Evolutionary conservation across 2,797 vertebrate species (phyloP), one percentile per base, ranked within the genome.

Genomic region (Poeciliopsis presidionis): DNA sequence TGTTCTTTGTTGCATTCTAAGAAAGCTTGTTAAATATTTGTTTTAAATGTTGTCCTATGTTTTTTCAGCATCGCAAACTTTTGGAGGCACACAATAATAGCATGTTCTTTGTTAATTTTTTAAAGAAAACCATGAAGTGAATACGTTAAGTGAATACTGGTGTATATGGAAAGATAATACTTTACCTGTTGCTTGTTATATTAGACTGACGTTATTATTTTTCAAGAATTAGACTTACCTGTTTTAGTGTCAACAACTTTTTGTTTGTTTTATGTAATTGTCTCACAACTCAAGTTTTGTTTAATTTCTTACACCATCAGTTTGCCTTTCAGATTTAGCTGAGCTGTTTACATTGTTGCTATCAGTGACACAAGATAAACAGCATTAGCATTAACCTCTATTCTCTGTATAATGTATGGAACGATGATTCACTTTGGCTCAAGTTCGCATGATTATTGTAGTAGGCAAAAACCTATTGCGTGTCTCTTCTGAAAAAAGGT

Each of bases 401-500:
- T 47, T 79, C 45, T 63, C 83, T 67, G 5, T 74, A 20, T 9
- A 78, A 45, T 20, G 51, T 71, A 80, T 22, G 18, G 20, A 55
- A 75, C 30, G 70, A 7, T 46, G 3, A 65, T 73, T 55, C 55
- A 67, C 7, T 47, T 8, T 45, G 55, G 43, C 28, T 69, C 36
- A 78, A 74, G 36, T 12, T 47, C 12, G 55, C 39, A 36, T n/a
- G 1, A 33, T 57, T 45, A 55, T 55, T 65, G 47, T 53, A 39
- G 28, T 11, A 16, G 70, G 43, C 61, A 41, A 49, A 79, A 76
- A 76, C 30, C 1, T 3, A 81, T 83, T 69, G 61, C 11, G 3
- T 18, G 0, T 75, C 55, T 71, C 57, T 88, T 81, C 81, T 16
- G 30, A 36, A 85, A 84, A 77, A 67, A 33, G 85, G 79, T 77